phyloP scores from a whole-genome alignment of 1,140 invertebrate genomes.

The Telenomus remus region DNA sequence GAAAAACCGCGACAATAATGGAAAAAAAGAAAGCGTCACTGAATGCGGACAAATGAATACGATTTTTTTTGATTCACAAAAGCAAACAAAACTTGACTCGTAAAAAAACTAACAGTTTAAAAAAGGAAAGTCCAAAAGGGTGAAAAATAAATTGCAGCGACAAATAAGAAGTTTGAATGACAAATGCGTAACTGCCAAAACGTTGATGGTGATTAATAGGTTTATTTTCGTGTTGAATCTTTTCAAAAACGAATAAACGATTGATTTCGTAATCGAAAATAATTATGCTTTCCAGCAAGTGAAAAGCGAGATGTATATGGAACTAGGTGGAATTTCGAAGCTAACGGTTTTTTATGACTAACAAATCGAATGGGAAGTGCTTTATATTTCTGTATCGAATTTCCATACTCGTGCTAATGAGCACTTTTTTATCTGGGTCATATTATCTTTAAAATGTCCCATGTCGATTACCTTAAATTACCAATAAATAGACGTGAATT shows the following conservation, averaged over 20 bases:
- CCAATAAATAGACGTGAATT: too few species aligned
- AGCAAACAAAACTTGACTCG: too few species aligned
- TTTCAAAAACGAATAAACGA: slow-evolving; percentile 2
- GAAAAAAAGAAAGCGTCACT: slow-evolving; percentile 42
- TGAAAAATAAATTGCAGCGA: too few species aligned
- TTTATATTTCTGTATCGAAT: slow-evolving; percentile 1
- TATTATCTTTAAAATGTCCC: too few species aligned
- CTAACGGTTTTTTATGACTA: slow-evolving; percentile 9
- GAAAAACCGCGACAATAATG: slow-evolving; percentile 44
- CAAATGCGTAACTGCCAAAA: neutral
- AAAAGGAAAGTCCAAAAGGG: too few species aligned
- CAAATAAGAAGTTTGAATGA: neutral
- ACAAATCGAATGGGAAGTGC: neutral
- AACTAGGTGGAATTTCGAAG: neutral
- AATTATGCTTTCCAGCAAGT: too few species aligned
- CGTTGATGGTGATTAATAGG: neutral
- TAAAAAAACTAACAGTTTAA: too few species aligned
- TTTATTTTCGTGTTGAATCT: slow-evolving; percentile 1
- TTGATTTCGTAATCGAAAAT: neutral
- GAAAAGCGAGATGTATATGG: too few species aligned
- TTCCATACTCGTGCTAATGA: too few species aligned
- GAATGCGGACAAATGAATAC: slow-evolving; percentile 25
- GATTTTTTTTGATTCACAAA: too few species aligned
- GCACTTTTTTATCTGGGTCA: too few species aligned
- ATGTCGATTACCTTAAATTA: too few species aligned